phyloP scores from a whole-genome alignment of 2,888 invertebrate genomes.

The Cantharis rustica region DNA sequence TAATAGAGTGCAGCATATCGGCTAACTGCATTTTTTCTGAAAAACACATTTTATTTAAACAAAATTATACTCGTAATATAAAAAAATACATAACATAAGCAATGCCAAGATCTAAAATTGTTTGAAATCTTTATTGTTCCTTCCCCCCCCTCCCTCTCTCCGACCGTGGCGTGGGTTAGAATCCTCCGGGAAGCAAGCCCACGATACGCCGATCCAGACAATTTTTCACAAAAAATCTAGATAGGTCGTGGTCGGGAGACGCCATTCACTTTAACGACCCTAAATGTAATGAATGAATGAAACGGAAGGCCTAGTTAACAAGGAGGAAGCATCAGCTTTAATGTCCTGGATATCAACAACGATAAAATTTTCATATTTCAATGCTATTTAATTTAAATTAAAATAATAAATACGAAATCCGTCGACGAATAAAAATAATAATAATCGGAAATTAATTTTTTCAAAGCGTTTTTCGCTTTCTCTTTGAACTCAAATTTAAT shows the following conservation, averaged over 20 bases:
- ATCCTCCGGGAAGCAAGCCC: neutral
- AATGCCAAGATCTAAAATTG: too few species aligned
- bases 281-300: neutral
- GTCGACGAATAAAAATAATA: neutral
- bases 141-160: too few species aligned
- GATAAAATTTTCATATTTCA: neutral
- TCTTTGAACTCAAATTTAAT: neutral
- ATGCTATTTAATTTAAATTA: neutral
- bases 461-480: neutral
- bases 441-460: neutral
- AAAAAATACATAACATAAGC: too few species aligned
- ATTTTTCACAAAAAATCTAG: neutral
- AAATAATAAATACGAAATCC: neutral
- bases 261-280: neutral
- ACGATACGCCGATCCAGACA: neutral
- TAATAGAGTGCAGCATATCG: conserved; percentile 86
- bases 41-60: too few species aligned
- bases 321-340: neutral
- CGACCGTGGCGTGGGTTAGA: too few species aligned
- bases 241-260: neutral
- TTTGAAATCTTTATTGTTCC: too few species aligned
- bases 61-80: conserved; percentile 16
- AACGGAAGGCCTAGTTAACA: neutral
- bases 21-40: conserved; percentile 70
- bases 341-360: neutral